Conservation (phyloP, 2,888 invertebrate species). For the Pemphredon lugubris region DNA sequence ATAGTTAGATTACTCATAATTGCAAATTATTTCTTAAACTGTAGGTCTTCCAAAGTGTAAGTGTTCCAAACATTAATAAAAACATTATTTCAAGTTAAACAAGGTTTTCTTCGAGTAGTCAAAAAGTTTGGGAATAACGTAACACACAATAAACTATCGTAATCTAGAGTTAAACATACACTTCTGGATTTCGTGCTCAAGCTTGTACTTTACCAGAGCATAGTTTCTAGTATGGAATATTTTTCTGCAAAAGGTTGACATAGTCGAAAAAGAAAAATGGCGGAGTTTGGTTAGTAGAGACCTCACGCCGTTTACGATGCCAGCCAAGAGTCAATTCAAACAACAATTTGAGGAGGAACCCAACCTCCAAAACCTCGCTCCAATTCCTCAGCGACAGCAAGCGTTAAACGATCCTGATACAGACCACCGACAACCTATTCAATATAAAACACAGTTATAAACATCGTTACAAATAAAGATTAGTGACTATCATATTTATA, state of each 20-base stretch:
- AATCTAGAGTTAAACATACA: too few species aligned
- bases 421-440: conserved; percentile 85
- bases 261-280: conserved; percentile 29
- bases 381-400: conserved; percentile 94
- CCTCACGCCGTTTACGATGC: conserved; percentile 35
- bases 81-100: too few species aligned
- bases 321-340: conserved; percentile 42
- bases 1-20: too few species aligned
- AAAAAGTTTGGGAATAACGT: too few species aligned
- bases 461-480: background rate
- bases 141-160: too few species aligned
- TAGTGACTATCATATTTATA: too few species aligned
- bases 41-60: too few species aligned
- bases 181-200: background rate
- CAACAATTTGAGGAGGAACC: conserved; percentile 85
- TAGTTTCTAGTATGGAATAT: conserved; percentile 16
- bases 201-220: conserved; percentile 49
- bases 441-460: background rate
- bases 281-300: conserved; percentile 10
- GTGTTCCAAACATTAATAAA: too few species aligned
- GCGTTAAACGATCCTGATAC: conserved; percentile 91
- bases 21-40: too few species aligned
- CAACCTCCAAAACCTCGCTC: conserved; percentile 96
- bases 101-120: too few species aligned
- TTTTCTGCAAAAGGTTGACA: conserved; percentile 19